Evolutionary conservation across 1,140 invertebrate genomes (phyloP).

Genomic region (Prorops nasuta): DNA sequence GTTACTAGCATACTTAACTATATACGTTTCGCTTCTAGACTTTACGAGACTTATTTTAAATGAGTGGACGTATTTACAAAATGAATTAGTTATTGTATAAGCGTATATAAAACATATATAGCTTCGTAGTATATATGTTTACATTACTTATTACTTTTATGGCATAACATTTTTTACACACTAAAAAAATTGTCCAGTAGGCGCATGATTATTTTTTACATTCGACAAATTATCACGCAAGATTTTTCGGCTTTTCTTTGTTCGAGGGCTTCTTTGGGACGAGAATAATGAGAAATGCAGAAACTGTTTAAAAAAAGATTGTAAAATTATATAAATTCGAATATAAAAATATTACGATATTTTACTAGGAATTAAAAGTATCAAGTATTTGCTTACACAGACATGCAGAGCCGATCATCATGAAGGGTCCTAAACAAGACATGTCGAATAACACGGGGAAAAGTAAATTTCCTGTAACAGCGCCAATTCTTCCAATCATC

Average conservation of each 20-base stretch:
- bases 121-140: background rate
- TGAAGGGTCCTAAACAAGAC: slow-evolving; percentile 45
- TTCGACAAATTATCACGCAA: background rate
- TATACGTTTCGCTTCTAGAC: too few species aligned
- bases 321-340: background rate
- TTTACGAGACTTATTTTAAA: too few species aligned
- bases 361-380: background rate
- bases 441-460: slow-evolving; percentile 48
- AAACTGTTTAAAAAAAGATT: background rate
- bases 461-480: slow-evolving; percentile 48
- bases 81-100: slow-evolving; percentile 9
- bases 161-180: slow-evolving; percentile 13
- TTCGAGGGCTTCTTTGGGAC: background rate
- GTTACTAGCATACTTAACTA: too few species aligned
- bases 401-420: slow-evolving; percentile 45
- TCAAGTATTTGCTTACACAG: slow-evolving; percentile 28
- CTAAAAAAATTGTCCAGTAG: background rate
- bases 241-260: slow-evolving; percentile 11
- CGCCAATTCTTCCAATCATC: slow-evolving; percentile 49
- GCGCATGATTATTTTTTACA: background rate
- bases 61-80: slow-evolving; percentile 22
- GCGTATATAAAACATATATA: background rate
- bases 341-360: background rate
- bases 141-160: background rate
- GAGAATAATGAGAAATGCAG: background rate